Evolutionary conservation across 2,888 invertebrate genomes (phyloP), one percentile per base, ranked within the genome.

Genomic region (Lithosia quadra): DNA sequence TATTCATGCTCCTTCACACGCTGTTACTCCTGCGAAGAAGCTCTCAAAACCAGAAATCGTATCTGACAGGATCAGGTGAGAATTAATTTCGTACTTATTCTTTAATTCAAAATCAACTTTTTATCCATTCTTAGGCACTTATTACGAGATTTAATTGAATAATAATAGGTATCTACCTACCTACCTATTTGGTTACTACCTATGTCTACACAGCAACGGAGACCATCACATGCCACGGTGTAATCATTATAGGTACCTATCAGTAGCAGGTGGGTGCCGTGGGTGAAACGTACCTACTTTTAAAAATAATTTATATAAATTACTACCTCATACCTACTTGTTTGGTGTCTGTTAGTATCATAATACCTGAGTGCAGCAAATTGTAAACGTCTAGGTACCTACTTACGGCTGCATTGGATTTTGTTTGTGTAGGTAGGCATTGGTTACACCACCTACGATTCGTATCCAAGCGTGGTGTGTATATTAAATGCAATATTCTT

Each of bases 61-160:
- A 88, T 97, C 97, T 69, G 97, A 98, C 88, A 96, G 97, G 86
- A 96, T 97, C 90, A 96, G 98, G 98, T 98, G 88, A 97, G 97
- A 95, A 74, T 56, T 70, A 56, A 63, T 49, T 28, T 5, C 77
- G 67, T 18, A 71, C 65, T 69, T 64, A 36, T 68, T 74, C 58
- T 28, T 49, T 56, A 39, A 21, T 70, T 58, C 58, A 36, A 58
- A 39, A 28, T 49, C 58, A 53, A 63, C 9, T 67, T 49, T 64
- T 21, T 53, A 15, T 57, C 43, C 28, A 65, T 56, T 58, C 33
- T 39, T 43, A 24, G 28, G 28, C 2, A 28, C 28, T 28, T 39
- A 63, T 69, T 61, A 69, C 57, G 28, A 71, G 71, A 67, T 63
- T 57, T 43, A 22, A 21, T n/a, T n/a, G n/a, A n/a, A n/a, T n/a